Evolutionary conservation across 2,888 invertebrate species (phyloP), one percentile per base, ranked within the genome.

Genomic region (Troilus luridus): DNA sequence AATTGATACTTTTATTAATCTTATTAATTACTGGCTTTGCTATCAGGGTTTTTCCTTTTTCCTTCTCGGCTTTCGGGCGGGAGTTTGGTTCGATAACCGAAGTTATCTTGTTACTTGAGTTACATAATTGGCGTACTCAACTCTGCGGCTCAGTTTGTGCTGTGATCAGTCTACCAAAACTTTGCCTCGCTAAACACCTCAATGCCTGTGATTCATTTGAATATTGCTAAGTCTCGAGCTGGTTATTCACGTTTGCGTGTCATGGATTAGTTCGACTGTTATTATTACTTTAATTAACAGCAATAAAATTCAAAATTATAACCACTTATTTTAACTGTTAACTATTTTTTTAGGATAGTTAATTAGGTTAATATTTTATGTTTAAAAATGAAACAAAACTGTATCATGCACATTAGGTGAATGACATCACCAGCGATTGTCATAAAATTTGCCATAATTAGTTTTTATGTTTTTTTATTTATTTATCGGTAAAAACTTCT

Each of bases 101-200:
- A 77, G 72, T 77, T 77, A 77, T 77, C 72, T 77, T 77, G 72
- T 77, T 77, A 77, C 72, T 41, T 8, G 41, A 77, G 72, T 77
- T 77, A 77, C 27, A 41, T 77, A 77, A 77, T 77, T 77, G 72
- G 72, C 27, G 72, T 77, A 77, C 72, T 77, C 72, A 77, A 77
- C 72, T 41, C 72, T 77, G 27, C 72, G 72, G 72, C 72, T 8
- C 17, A 77, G 72, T 77, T 77, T 77, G 72, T 77, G 72, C 72
- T 77, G 72, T 77, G 72, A 77, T 77, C 72, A 77, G 72, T 77
- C 72, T 77, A 77, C 27, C 72, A 27, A 77, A 77, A 77, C 72
- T 77, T 77, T 41, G 41, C 72, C 72, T 77, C 72, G 72, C 72
- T 77, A 77, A 77, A 77, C 72, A 77, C 72, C 41, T 77, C 72